phyloP scores from a whole-genome alignment of 2,113 vertebrate genomes.

The Trematocara nigrifrons region DNA sequence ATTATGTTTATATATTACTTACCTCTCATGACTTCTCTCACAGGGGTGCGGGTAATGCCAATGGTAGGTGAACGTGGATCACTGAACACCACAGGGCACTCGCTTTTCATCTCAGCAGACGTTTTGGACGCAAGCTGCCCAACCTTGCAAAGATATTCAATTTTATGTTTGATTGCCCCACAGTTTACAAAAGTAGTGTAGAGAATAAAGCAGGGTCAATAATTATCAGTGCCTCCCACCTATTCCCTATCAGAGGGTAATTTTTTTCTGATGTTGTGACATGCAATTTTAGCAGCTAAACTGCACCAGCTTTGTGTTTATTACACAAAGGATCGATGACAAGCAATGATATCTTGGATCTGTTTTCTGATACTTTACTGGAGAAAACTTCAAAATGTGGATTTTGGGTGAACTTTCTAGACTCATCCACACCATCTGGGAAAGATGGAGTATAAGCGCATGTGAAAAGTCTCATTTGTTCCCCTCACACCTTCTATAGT shows the following conservation, averaged over 20 bases:
- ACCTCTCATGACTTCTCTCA: slow-evolving; percentile 77
- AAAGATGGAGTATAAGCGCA: background rate
- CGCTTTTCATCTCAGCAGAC: background rate
- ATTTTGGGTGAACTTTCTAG: background rate
- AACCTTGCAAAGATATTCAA: slow-evolving; percentile 20
- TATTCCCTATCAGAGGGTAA: background rate
- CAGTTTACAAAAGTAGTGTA: background rate
- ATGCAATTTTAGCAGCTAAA: background rate
- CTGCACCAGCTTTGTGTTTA: background rate
- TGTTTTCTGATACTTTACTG: background rate
- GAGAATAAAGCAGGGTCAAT: background rate
- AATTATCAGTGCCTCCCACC: background rate
- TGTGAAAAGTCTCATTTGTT: background rate
- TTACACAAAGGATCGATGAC: background rate
- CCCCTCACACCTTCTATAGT: background rate
- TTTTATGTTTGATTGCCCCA: background rate
- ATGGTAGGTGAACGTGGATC: slow-evolving; percentile 87
- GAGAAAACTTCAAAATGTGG: background rate
- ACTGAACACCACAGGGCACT: background rate
- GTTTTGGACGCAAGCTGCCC: background rate
- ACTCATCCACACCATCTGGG: background rate
- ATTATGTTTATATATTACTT: background rate
- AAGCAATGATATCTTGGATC: background rate
- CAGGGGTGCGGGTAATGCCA: slow-evolving; percentile 82
- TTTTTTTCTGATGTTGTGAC: background rate